Percentiles rank a stretch among this genome's conserved stretches.
Evolutionary conservation across 2,113 vertebrate genomes (phyloP).

Genomic region (Motacilla alba): DNA sequence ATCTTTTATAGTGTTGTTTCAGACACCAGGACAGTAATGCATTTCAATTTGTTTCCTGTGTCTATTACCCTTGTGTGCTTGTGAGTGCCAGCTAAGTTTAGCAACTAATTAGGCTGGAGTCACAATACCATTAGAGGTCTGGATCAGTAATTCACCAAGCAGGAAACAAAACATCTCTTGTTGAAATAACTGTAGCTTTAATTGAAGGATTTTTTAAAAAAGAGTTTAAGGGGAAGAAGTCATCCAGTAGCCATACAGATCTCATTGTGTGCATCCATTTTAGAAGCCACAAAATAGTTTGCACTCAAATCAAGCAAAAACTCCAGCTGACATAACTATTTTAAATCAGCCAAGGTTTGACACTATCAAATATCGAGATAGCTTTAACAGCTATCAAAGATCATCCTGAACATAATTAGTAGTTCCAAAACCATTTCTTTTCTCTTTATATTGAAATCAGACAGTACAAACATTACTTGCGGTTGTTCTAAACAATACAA

Average conservation of each 20-base stretch:
- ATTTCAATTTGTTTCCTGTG: constrained; percentile 6
- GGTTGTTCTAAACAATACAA: background rate
- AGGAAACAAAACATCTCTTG: constrained; percentile 54
- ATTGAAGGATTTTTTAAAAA: background rate
- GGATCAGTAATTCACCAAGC: constrained; percentile 28
- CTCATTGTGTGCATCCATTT: background rate
- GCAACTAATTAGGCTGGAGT: constrained; percentile 51
- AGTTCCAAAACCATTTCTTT: background rate
- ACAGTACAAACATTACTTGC: background rate
- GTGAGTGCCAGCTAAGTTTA: constrained; percentile 49
- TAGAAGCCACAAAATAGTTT: background rate
- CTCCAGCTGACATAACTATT: background rate
- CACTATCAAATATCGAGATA: background rate
- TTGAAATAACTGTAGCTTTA: constrained; percentile 23
- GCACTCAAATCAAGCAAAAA: background rate
- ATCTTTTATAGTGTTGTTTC: background rate
- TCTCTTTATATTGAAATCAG: background rate
- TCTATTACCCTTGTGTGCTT: constrained; percentile 6
- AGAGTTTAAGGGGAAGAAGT: background rate
- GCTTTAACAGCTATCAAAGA: background rate
- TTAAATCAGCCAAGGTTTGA: background rate
- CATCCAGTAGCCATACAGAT: background rate
- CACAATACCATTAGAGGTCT: constrained; percentile 39
- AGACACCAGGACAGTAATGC: background rate
- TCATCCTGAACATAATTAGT: background rate